Evolutionary conservation across 2,797 vertebrate genomes (phyloP), one percentile per base, ranked within the genome.

Genomic region (Chelidonichthys spinosus): DNA sequence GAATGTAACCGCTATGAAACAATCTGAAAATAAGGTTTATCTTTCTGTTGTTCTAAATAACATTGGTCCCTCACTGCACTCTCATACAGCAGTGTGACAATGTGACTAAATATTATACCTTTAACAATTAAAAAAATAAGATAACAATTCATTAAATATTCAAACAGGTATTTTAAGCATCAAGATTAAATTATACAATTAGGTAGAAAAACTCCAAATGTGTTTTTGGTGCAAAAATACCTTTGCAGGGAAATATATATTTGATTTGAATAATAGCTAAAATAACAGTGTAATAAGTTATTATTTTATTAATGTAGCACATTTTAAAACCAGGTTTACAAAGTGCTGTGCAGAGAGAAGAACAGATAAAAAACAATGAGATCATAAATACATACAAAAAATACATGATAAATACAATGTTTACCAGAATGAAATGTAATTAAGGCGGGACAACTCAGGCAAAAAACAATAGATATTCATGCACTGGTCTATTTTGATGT

Each of bases 241-340:
- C 53, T 54, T 52, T 18, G 14, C n/a, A n/a, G 17, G 56, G 59
- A 17, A 25, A 47, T 44, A 68, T 66, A 7, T 42, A 33, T 14
- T 35, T 15, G 0, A 71, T 53, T 37, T 65, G 1, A 84, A 69
- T 62, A 61, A 63, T 3, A 35, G 4, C 17, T 46, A 14, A 63
- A 54, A 39, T 33, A 62, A 62, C 4, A 59, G 25, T 18, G 39
- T 62, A 63, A 39, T 18, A 73, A 66, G 33, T 52, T 8, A 35
- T 64, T 53, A 7, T 54, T 87, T 90, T 79, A 83, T 87, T 89
- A 6, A 44, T 83, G 15, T 58, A 71, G 58, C 66, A 66, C 63
- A 77, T 78, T 72, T 84, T 63, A 79, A 81, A 86, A 84, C 66
- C 44, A 69, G 62, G 47, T 69, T 81, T 71, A 83, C 74, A 85